phyloP scores from a whole-genome alignment of 2,888 invertebrate species.

The Scaptodrosophila latifasciaeformis region DNA sequence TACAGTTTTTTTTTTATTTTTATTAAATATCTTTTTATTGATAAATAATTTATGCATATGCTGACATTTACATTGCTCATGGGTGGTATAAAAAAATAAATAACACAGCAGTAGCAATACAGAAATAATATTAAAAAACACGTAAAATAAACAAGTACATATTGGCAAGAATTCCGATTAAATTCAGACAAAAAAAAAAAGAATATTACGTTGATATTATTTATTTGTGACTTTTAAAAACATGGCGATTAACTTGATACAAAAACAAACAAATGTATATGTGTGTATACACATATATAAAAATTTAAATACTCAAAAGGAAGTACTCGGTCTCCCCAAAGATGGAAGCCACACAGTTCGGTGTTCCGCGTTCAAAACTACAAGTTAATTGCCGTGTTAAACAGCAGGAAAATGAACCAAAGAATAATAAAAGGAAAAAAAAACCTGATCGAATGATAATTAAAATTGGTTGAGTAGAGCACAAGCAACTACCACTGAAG shows the following conservation, averaged over 20 bases:
- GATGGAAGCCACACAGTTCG: too few relatives aligned
- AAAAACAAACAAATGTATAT: too few relatives aligned
- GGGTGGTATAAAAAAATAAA: slow-evolving; percentile 19
- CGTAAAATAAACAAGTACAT: not conserved
- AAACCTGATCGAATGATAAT: slow-evolving; percentile 60
- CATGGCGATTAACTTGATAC: too few relatives aligned
- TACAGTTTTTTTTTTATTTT: slow-evolving; percentile 5
- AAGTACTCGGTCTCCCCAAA: too few relatives aligned
- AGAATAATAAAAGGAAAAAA: slow-evolving; percentile 5
- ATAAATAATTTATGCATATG: slow-evolving; percentile 33
- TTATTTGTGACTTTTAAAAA: too few relatives aligned
- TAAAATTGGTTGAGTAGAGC: slow-evolving; percentile 49
- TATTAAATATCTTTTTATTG: slow-evolving; percentile 13
- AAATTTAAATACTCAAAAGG: slow-evolving; percentile 18
- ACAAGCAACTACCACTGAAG: slow-evolving; percentile 11
- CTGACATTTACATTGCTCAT: slow-evolving; percentile 26
- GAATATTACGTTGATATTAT: too few relatives aligned
- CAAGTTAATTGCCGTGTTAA: slow-evolving; percentile 59
- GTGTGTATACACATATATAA: too few relatives aligned
- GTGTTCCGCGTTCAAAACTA: not conserved
- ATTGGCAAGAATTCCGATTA: too few relatives aligned
- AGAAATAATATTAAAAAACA: slow-evolving; percentile 2
- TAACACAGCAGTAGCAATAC: slow-evolving; percentile 5
- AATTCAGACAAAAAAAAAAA: too few relatives aligned
- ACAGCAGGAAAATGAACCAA: slow-evolving; percentile 41